Percentiles rank a stretch among this genome's conserved stretches.
phyloP scores from a whole-genome alignment of 2,113 vertebrate genomes.

The Aythya baeri region DNA sequence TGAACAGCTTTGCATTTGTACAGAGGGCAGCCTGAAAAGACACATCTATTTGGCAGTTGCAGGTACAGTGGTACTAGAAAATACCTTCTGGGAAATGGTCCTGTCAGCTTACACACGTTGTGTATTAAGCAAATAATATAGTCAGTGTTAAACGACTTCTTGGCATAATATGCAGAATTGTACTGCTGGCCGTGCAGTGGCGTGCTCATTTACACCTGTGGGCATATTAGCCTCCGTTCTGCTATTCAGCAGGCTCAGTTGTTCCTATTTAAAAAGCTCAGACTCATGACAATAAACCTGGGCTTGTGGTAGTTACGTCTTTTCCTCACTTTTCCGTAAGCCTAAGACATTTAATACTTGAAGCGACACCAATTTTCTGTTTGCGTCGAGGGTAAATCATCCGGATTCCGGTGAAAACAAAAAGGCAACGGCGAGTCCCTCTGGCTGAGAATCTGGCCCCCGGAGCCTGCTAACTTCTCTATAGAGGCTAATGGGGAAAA shows the following conservation, averaged over 20 bases:
- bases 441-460: conserved; percentile 58
- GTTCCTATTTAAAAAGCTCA: conserved; percentile 28
- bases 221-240: conserved; percentile 4
- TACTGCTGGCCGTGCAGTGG: conserved; percentile 21
- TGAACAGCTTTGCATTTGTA: conserved; percentile 28
- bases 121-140: conserved; percentile 49
- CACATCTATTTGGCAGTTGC: conserved; percentile 4
- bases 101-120: conserved; percentile 20
- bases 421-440: conserved; percentile 24
- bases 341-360: conserved; percentile 15
- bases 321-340: conserved; percentile 34
- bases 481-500: conserved; percentile 69
- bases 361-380: neutral
- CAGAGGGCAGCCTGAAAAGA: conserved; percentile 30
- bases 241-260: neutral
- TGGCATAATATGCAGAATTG: conserved; percentile 23
- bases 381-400: conserved; percentile 47
- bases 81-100: conserved; percentile 38
- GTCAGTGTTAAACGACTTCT: conserved; percentile 41
- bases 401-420: conserved; percentile 22
- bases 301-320: conserved; percentile 13
- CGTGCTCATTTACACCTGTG: conserved; percentile 30
- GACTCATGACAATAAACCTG: conserved; percentile 41
- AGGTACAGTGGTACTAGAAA: conserved; percentile 42
- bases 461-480: conserved; percentile 54